Base-by-base conservation (phyloP, 2,888 invertebrate species). In the Microplitis deprimator region DNA sequence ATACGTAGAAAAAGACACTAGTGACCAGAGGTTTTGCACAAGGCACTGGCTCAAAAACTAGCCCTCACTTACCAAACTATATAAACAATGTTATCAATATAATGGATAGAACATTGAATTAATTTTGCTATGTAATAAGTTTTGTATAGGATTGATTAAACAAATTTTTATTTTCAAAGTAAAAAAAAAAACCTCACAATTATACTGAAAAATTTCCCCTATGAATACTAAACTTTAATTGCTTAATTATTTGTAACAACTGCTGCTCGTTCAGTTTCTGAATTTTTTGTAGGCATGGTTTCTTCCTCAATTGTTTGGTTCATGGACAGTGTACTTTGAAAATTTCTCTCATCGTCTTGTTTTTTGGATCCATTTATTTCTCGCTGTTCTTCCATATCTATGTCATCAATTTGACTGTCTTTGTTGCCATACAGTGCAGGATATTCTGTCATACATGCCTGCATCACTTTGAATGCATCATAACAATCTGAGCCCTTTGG, bases 401-500 rank as follows among this genome's bases (percentile, higher is more conserved):
- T 91, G 60, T 92, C 93, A 79, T 93, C 94, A 77, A 93, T 92
- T 62, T 92, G 92, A n/a, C 93, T 91, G 73, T 93, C 92, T 88
- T 94, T 94, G 86, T 94, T 94, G 81, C 90, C 87, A 88, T 98
- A 98, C 39, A 98, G 92, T 38, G 94, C 93, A 5, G 98, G 98
- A 91, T 94, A 98, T 81, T 94, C 91, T 65, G 94, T 91, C 95
- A 98, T 97, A 88, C 98, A 98, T 41, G 93, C 92, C 88, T 97
- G 96, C 97, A 98, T 98, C 73, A 93, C 93, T 87, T 95, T 94
- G 90, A 98, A 98, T 83, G 95, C 93, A 80, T 97, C 96, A 87
- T 95, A 95, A 90, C 98, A 98, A 86, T 98, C 97, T 68, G 95
- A 95, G 64, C 98, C 98, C 90, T 98, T 98, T 0, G 96, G 96